These are phyloP conservation scores for Xerus inauris DNA, from an alignment of 2,113 vertebrate genomes.

Conservation along the genomic window DNA sequence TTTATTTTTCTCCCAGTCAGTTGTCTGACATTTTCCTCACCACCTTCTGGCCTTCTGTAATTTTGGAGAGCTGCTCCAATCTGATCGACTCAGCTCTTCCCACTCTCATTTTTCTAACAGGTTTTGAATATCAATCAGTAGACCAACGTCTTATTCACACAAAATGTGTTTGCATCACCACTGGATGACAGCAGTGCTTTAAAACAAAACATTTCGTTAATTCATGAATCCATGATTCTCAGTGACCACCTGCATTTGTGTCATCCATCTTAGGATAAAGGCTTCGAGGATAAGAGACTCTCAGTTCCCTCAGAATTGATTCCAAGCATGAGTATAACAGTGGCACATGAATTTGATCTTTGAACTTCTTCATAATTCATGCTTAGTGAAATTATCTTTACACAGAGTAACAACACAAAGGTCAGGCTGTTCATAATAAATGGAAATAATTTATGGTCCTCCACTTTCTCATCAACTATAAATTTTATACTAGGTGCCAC, in stretches of 20 bases:
- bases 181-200: not conserved
- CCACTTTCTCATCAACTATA: not conserved
- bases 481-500: not conserved
- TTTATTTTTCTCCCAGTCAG: slow-evolving; percentile 66
- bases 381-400: not conserved
- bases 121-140: slow-evolving; percentile 48
- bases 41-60: slow-evolving; percentile 59
- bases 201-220: not conserved
- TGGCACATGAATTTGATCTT: not conserved
- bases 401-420: not conserved
- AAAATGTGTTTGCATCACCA: not conserved
- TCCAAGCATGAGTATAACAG: not conserved
- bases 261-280: not conserved
- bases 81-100: not conserved
- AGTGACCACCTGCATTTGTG: not conserved
- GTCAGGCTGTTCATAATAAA: not conserved
- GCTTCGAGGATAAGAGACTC: not conserved
- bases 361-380: not conserved
- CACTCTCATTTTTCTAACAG: not conserved
- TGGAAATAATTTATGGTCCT: not conserved
- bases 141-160: slow-evolving; percentile 27
- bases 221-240: not conserved
- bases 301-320: not conserved
- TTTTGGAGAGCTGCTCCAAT: slow-evolving; percentile 34
- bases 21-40: slow-evolving; percentile 65